Base-by-base conservation (phyloP, 1,140 invertebrate genomes). In the Nephila pilipes region DNA sequence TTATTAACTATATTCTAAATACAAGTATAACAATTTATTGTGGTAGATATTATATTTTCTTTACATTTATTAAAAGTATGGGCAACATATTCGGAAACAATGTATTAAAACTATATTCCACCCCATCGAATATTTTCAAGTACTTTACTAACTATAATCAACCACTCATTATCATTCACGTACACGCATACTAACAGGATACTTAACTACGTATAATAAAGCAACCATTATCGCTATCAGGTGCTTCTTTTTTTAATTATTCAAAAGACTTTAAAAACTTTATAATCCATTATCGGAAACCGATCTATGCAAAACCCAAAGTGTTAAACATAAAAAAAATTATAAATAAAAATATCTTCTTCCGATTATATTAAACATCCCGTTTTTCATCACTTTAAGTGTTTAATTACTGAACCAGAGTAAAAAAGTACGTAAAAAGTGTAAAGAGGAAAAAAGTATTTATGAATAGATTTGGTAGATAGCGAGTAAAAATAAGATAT, bases 211-310 rank as follows among this genome's bases (percentile, higher is more conserved):
- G n/a, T 65, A n/a, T 65, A 65, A 65, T 65, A 65, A 65, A 65
- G 1, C n/a, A 65, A 65, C 25, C 25, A 12, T 65, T 65, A 25
- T 25, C 63, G 22, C n/a, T 25, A 10, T 46, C n/a, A 65, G 22
- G 25, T 65, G 63, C n/a, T 16, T 65, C n/a, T 65, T 65, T 25
- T 25, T 65, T n/a, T 65, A 65, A 65, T 25, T 65, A 25, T 25
- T 2, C 63, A 1, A n/a, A n/a, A n/a, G 25, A 22, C 16, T 22
- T 58, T 58, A 20, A 58, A 55, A 65, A 65, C 63, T 65, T 65
- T 65, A 65, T 65, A 65, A 65, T 29, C 63, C 63, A 65, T 65
- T 65, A 65, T 65, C 25, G 63, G 63, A 65, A 65, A 65, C 63
- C 63, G 14, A 65, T 65, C 63, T 65, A 14, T 65, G n/a, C 1